Percentiles rank a stretch among this genome's conserved stretches.
Conservation (phyloP, 2,888 invertebrate genomes). For the Dichetophora obliterata region DNA sequence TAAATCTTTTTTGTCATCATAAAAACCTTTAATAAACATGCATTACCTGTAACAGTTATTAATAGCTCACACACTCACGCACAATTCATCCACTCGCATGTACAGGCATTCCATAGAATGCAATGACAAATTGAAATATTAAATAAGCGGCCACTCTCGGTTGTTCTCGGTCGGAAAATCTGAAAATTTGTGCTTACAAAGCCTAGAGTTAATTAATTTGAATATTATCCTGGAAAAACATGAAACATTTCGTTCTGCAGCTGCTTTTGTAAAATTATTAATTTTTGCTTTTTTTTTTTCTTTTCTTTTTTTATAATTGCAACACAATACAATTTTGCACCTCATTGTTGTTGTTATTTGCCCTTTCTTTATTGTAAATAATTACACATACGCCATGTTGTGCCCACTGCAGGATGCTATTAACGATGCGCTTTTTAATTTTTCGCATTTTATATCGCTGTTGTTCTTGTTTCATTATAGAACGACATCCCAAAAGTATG, state of each 20-base stretch:
- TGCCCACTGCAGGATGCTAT: slow-evolving; percentile 1
- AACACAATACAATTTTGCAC: slow-evolving; percentile 21
- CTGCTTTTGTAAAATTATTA: slow-evolving; percentile 8
- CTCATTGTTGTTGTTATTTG: slow-evolving; percentile 28
- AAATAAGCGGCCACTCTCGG: neutral
- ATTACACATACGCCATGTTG: slow-evolving; percentile 57
- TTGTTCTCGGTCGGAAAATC: slow-evolving; percentile 1
- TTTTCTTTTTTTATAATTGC: slow-evolving; percentile 4
- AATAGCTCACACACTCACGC: neutral
- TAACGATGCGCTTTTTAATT: slow-evolving; percentile 20
- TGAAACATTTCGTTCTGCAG: slow-evolving; percentile 16
- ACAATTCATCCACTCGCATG: neutral
- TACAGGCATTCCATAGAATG: neutral
- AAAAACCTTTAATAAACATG: too few species aligned
- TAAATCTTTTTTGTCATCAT: too few species aligned
- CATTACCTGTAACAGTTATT: too few species aligned
- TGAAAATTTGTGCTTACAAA: slow-evolving; percentile 26
- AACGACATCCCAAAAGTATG: slow-evolving; percentile 56
- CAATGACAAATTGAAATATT: slow-evolving; percentile 20
- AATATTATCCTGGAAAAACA: slow-evolving; percentile 30
- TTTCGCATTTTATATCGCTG: neutral
- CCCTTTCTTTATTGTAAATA: slow-evolving; percentile 36
- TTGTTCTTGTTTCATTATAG: slow-evolving; percentile 45
- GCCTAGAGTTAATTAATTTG: slow-evolving; percentile 38
- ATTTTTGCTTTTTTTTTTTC: neutral